Evolutionary conservation across 1,140 invertebrate species (phyloP).

Genomic region (Teleopsis dalmanni): DNA sequence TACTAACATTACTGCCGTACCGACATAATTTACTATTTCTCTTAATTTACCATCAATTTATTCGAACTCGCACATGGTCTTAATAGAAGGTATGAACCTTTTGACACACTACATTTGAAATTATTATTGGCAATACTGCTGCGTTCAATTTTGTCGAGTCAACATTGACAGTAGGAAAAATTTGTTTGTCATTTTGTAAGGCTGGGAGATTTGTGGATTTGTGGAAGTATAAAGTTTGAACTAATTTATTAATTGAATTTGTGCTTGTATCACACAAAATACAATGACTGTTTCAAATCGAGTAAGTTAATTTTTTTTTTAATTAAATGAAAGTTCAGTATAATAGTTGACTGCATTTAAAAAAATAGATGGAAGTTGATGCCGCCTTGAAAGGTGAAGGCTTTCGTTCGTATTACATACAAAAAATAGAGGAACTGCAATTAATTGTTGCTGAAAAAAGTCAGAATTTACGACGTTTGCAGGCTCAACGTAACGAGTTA

Average conservation of each 20-base stretch:
- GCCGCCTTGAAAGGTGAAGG: constrained; percentile 66
- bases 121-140: no score
- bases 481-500: constrained; percentile 98
- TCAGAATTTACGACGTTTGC: constrained; percentile 92
- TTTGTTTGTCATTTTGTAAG: no score
- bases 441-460: constrained; percentile 94
- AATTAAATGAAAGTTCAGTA: neutral
- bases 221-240: neutral
- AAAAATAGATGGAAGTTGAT: constrained; percentile 77
- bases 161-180: no score
- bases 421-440: constrained; percentile 95
- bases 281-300: constrained; percentile 36
- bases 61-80: no score
- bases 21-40: no score
- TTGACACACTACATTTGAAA: no score
- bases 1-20: no score
- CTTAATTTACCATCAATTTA: no score
- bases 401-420: constrained; percentile 89
- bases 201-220: no score
- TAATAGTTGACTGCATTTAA: neutral
- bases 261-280: neutral
- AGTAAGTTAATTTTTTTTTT: constrained; percentile 21
- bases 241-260: neutral
- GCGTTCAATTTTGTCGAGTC: no score
- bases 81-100: no score